Evolutionary conservation across 2,888 invertebrate species (phyloP), one percentile per base, ranked within the genome.

Genomic region (Eupithecia subfuscata): DNA sequence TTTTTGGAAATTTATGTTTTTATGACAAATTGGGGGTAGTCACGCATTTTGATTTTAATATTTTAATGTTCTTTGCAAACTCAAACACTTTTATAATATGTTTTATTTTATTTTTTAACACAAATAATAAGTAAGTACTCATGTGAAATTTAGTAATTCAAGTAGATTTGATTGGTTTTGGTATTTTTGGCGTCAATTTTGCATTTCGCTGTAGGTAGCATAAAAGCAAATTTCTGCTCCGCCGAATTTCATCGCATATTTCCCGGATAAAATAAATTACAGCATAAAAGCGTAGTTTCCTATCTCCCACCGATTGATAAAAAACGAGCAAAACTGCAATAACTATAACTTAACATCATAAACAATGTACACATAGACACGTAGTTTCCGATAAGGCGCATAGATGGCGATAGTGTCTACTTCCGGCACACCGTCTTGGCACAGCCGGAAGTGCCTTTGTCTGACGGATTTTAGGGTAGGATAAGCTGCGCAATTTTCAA

Each of bases 391-490:
- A 82, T 82, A 82, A 82, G 78, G 76, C 75, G 71, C 76, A 80
- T 80, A 80, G 81, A 80, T 76, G 87, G 85, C 86, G 88, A 87
- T 89, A 89, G 85, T 86, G 87, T 82, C 86, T 80, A 83, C 86
- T 86, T 86, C 87, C 88, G 88, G 86, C 84, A 82, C 79, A 76
- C 86, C 84, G 87, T 84, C 87, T 86, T 84, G 83, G 86, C 83
- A 81, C 84, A 80, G 83, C 85, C 89, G 91, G 91, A 91, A 88
- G 83, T 81, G 85, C 89, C 79, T 89, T 91, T 90, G 91, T 91
- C 89, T 89, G 87, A 80, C 80, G 78, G 79, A 82, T 80, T 81
- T 82, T 76, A 78, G 79, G 80, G 78, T 78, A 79, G 78, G 74
- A 75, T 78, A 76, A 77, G 71, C 67, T 69, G 60, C 64, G 70